Evolutionary conservation across 2,113 vertebrate species (phyloP).

Genomic region (Muntiacus reevesi): DNA sequence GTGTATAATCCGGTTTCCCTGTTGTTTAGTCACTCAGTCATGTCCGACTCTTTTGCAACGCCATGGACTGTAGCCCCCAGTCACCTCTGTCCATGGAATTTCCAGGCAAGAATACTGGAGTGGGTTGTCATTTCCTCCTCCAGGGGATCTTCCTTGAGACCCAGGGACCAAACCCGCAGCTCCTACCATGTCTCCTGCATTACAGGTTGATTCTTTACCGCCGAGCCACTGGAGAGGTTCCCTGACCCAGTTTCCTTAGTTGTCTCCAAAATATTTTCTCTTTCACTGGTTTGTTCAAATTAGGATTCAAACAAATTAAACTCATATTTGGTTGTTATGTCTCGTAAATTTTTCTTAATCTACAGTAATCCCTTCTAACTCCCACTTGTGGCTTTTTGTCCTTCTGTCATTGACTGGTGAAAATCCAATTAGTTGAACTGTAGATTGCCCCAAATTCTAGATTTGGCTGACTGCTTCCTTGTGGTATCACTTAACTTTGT

Average conservation of each 20-base stretch:
- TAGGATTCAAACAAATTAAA: not conserved
- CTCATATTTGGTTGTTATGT: not conserved
- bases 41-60: not conserved
- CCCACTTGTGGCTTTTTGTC: not conserved
- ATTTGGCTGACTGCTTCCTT: not conserved
- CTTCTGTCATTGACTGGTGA: not conserved
- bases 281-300: not conserved
- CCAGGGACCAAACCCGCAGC: not conserved
- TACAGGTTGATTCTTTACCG: not conserved
- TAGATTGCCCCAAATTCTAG: not conserved
- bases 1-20: not conserved
- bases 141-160: not conserved
- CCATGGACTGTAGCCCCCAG: not conserved
- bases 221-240: not conserved
- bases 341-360: not conserved
- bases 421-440: not conserved
- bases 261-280: not conserved
- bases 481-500: not conserved
- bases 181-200: not conserved
- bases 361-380: not conserved
- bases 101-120: not conserved
- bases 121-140: not conserved
- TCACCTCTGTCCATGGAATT: not conserved
- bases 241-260: not conserved
- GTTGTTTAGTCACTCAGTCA: not conserved